Evolutionary conservation across 53 echinoderm and acorn worm genomes (phyloP), one percentile per base, ranked within the genome.

Genomic region (Holothuria leucospilota): DNA sequence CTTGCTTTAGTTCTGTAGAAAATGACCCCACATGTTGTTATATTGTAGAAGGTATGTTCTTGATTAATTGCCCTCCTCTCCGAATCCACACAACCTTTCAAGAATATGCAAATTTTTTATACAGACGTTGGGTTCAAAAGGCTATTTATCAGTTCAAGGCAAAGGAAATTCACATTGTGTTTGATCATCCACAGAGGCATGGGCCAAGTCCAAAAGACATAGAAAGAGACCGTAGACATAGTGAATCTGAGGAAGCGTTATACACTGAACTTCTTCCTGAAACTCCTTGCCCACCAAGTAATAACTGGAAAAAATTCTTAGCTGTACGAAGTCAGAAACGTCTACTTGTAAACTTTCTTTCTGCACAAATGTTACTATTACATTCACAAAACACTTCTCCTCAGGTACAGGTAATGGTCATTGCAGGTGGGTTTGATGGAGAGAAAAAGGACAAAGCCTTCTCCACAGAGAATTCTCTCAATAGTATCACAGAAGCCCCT

Each of bases 141-240:
- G 14, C 68, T 5, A 24, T 68, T 14, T 5, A 68, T 27, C 27
- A 68, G 28, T 69, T 69, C 13, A 69, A 64, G 58, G 91, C 84
- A 18, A 56, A 24, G 15, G 86, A 86, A 52, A 61, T 90, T 6
- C 87, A 86, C 51, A 63, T 82, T 39, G 82, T 90, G 18, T 90
- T 86, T 30, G 87, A 90, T 71, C 91, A 86, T 71, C 82, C 91
- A 0, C 52, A 82, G 39, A 60, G 86, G 23, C 77, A 90, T 72
- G 63, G 82, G 0, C 41, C 61, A 7, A 85, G 85, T 38, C 90
- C 86, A 20, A 90, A 90, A 59, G 74, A 77, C 39, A 29, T 85
- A 16, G 85, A 90, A 29, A 41, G 81, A 78, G 23, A 23, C 30
- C 28, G 90, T 12, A 74, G 90, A 39, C 84, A 90, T 58, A 29